Evolutionary conservation across 1,140 invertebrate species (phyloP), one percentile per base, ranked within the genome.

Genomic region (Tetragonula clypearis): DNA sequence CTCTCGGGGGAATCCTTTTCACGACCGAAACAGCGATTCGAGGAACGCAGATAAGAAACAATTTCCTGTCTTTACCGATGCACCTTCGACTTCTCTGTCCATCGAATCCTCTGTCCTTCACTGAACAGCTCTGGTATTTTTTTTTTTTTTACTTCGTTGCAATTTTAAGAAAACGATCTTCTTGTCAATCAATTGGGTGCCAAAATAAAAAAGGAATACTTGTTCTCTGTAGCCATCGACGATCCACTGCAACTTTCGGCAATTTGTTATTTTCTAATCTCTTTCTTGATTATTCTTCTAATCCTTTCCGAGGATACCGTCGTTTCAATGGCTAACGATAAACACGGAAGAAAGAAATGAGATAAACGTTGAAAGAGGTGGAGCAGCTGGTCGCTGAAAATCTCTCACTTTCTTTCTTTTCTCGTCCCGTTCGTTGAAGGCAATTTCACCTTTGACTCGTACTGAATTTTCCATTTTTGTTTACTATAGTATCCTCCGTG

Each of bases 391-490:
- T 12, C 30, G 30, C 30, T 30, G 30, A 30, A 35, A 21, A 15
- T 60, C 4, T 21, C 12, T 26, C 30, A n/a, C 19, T 35, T 8
- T 35, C 55, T 79, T 21, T n/a, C 23, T 49, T 5, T 17, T 15
- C 15, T 56, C 55, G 21, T n/a, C 15, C 17, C n/a, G 4, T n/a
- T 74, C 17, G 6, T 8, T n/a, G 1, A 26, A 66, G 53, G 49
- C 49, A 73, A 81, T 81, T 75, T 62, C 55, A 69, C 75, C 49
- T 68, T 21, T 75, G 60, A 74, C 69, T 66, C 23, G 35, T 68
- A n/a, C 53, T 15, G 21, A 23, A 87, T 88, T 91, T 91, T 91
- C 90, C 88, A 92, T 92, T 90, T 30, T 90, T 90, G 88, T 86
- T 85, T 80, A 68, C 78, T 23, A 12, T 81, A 49, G 23, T 30